phyloP scores from a whole-genome alignment of 2,888 invertebrate genomes.

The Tinea semifulvella region DNA sequence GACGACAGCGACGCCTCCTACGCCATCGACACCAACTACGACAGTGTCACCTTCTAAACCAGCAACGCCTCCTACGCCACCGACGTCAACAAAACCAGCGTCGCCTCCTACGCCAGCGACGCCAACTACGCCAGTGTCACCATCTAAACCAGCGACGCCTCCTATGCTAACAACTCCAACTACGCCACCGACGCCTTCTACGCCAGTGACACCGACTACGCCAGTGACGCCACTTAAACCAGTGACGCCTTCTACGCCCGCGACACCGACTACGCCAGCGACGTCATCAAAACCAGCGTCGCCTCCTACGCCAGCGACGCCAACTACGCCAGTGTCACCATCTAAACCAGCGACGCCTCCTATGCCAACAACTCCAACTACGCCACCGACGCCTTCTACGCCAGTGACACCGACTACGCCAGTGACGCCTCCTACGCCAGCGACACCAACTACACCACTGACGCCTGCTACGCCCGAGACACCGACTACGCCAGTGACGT shows the following conservation, averaged over 20 bases:
- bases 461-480: slow-evolving; percentile 36
- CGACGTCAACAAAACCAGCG: no score
- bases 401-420: slow-evolving; percentile 39
- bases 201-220: slow-evolving; percentile 27
- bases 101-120: slow-evolving; percentile 39
- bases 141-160: slow-evolving; percentile 26
- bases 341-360: slow-evolving; percentile 38
- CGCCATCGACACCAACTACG: slow-evolving; percentile 35
- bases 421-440: slow-evolving; percentile 32
- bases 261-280: slow-evolving; percentile 39
- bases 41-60: slow-evolving; percentile 34
- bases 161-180: slow-evolving; percentile 37
- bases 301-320: slow-evolving; percentile 26
- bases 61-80: slow-evolving; percentile 26
- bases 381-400: slow-evolving; percentile 25
- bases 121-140: slow-evolving; percentile 28
- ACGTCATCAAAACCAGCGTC: slow-evolving; percentile 34
- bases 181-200: slow-evolving; percentile 36
- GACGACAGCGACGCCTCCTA: slow-evolving; percentile 26
- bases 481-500: slow-evolving; percentile 26
- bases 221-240: no score
- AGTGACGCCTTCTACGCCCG: no score
- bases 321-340: slow-evolving; percentile 32
- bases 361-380: slow-evolving; percentile 26
- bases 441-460: slow-evolving; percentile 26